Evolutionary conservation across 2,113 vertebrate species (phyloP).

Genomic region (Zosterops japonicus): DNA sequence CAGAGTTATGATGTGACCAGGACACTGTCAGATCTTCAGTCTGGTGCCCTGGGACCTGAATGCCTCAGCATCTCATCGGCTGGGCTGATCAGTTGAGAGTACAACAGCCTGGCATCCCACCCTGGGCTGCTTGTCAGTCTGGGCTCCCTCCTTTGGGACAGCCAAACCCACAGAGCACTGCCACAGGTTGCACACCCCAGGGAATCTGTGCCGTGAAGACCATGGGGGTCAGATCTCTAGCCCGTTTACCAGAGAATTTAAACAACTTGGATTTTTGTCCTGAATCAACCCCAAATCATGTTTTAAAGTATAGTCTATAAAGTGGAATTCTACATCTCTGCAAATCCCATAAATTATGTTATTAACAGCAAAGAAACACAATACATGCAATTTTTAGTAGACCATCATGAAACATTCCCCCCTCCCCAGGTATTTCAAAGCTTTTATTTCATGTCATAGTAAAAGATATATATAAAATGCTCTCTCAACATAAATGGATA

Average conservation of each 20-base stretch:
- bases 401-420: rapidly evolving
- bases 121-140: neutral
- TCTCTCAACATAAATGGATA: neutral
- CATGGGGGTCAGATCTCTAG: neutral
- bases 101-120: neutral
- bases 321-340: neutral
- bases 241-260: neutral
- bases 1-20: neutral
- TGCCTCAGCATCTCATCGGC: neutral
- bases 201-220: neutral
- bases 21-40: neutral
- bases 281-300: neutral
- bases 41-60: neutral
- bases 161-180: neutral
- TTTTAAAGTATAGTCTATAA: neutral
- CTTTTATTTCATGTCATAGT: neutral
- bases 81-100: neutral
- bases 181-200: rapidly evolving
- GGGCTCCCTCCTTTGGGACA: neutral
- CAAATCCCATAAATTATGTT: neutral
- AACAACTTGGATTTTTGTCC: neutral
- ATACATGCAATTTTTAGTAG: neutral
- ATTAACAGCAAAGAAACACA: neutral
- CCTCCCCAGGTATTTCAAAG: neutral
- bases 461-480: neutral